Percentiles rank a stretch among this genome's conserved stretches.
These are phyloP conservation scores for Euspilapteryx auroguttella DNA, from an alignment of 2,888 invertebrate genomes.

Conservation along the genomic window DNA sequence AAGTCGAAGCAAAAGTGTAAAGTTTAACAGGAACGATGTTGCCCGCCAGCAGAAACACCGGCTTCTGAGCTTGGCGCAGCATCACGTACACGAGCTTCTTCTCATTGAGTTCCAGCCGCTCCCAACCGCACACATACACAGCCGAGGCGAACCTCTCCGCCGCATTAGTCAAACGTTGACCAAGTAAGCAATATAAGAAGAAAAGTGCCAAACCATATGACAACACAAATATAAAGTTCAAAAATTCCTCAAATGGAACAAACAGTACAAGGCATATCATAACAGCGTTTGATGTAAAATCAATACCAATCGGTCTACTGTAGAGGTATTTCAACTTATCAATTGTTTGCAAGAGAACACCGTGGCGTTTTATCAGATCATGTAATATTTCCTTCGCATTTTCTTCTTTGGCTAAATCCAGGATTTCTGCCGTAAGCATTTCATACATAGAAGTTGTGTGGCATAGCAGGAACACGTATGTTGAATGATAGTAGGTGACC, in stretches of 20 bases:
- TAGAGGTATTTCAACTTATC: constrained; percentile 24
- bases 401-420: too few relatives aligned
- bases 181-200: constrained; percentile 37
- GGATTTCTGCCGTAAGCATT: constrained; percentile 26
- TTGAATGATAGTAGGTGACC: constrained; percentile 32
- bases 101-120: constrained; percentile 14
- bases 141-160: constrained; percentile 17
- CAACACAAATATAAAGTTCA: constrained; percentile 26
- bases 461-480: constrained; percentile 27
- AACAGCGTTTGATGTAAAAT: constrained; percentile 31
- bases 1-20: constrained; percentile 16
- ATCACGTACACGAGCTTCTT: constrained; percentile 15
- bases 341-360: constrained; percentile 18
- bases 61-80: constrained; percentile 17
- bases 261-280: constrained; percentile 32
- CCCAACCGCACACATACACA: constrained; percentile 20
- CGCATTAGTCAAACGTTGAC: constrained; percentile 26
- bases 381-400: constrained; percentile 15
- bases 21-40: constrained; percentile 17
- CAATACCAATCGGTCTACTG: constrained; percentile 32
- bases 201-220: constrained; percentile 30
- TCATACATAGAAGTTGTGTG: constrained; percentile 33
- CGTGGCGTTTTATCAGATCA: constrained; percentile 20
- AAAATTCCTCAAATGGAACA: constrained; percentile 22
- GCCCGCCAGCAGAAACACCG: constrained; percentile 15